Evolutionary conservation across 2,888 invertebrate species (phyloP).

Genomic region (Lasioglossum zephyrum): DNA sequence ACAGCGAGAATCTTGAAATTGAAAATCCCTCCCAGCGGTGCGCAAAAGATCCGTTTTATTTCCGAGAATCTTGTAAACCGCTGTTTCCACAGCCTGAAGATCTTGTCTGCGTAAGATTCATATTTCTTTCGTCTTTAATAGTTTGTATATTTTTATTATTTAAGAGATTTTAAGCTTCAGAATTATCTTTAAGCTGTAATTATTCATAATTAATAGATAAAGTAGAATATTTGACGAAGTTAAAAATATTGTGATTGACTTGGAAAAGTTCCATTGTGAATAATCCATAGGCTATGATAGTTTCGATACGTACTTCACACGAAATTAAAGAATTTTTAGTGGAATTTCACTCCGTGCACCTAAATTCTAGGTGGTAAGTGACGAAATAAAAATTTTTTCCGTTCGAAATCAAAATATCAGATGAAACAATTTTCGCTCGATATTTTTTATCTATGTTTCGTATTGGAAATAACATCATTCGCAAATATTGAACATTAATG

Average conservation of each 20-base stretch:
- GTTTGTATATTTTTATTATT: neutral
- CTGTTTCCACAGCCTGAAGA: neutral
- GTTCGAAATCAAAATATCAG: neutral
- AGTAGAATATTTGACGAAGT: too few relatives aligned
- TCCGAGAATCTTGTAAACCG: neutral
- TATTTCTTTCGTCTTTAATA: neutral
- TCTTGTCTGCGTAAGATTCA: neutral
- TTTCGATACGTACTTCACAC: too few relatives aligned
- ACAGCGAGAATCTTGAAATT: neutral
- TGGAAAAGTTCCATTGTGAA: neutral
- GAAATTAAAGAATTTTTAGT: too few relatives aligned
- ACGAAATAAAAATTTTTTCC: neutral
- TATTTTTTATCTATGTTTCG: neutral
- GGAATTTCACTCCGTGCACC: neutral
- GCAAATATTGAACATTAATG: conserved; percentile 11
- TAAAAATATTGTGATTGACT: neutral
- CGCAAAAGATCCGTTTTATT: neutral
- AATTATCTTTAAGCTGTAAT: neutral
- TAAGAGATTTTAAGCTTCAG: neutral
- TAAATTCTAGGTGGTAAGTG: neutral
- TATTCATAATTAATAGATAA: too few relatives aligned
- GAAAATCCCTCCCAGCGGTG: neutral
- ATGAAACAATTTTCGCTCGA: neutral
- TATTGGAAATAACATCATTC: neutral
- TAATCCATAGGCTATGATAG: neutral